These are phyloP conservation scores for Drosophila cognata DNA, from an alignment of 2,888 invertebrate species.

Conservation along the genomic window DNA sequence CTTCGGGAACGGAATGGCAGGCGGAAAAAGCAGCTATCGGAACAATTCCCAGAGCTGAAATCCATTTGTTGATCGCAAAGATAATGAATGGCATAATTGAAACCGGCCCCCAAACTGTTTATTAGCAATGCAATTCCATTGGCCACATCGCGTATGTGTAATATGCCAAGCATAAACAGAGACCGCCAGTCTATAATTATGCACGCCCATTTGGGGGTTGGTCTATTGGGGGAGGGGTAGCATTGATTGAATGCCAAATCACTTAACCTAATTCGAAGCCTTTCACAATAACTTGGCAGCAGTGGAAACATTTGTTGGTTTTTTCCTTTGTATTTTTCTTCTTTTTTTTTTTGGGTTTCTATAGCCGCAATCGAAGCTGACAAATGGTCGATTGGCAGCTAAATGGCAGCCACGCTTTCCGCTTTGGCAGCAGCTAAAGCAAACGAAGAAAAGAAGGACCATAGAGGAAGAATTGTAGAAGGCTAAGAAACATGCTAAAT, in stretches of 20 bases:
- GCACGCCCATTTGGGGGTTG: slow-evolving; percentile 26
- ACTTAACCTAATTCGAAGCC: slow-evolving; percentile 75
- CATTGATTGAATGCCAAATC: slow-evolving; percentile 74
- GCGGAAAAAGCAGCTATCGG: slow-evolving; percentile 15
- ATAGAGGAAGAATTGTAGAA: slow-evolving; percentile 21
- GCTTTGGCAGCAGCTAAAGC: slow-evolving; percentile 50
- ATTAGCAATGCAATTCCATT: slow-evolving; percentile 51
- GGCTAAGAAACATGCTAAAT: slow-evolving; percentile 67
- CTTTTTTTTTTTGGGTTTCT: slow-evolving; percentile 24
- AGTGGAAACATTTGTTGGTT: slow-evolving; percentile 14
- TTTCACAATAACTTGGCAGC: slow-evolving; percentile 73
- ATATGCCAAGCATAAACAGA: slow-evolving; percentile 56
- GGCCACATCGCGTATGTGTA: slow-evolving; percentile 49
- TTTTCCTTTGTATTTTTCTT: background rate
- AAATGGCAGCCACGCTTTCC: slow-evolving; percentile 73
- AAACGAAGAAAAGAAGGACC: slow-evolving; percentile 18
- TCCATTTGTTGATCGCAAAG: slow-evolving; percentile 52
- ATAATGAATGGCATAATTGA: slow-evolving; percentile 70
- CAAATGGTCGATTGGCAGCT: slow-evolving; percentile 79
- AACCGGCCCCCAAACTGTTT: slow-evolving; percentile 46
- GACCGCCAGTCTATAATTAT: slow-evolving; percentile 59
- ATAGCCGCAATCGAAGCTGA: slow-evolving; percentile 64
- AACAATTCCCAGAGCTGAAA: slow-evolving; percentile 46
- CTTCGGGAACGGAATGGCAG: slow-evolving; percentile 24
- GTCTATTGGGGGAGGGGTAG: background rate